phyloP scores from a whole-genome alignment of 2,113 vertebrate species.

The human region GRCh38 chr9:122987001-122987500 shows the following conservation, averaged over 20 bases:
- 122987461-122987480: neutral
- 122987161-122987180: neutral
- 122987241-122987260: neutral
- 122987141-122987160: neutral
- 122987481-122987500: neutral
- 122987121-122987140: too few species aligned
- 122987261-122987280: constrained; percentile 6
- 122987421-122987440: neutral
- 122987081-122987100: neutral
- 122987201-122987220: constrained; percentile 10
- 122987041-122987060: neutral
- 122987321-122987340: neutral
- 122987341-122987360: neutral
- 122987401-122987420: neutral
- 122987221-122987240: neutral
- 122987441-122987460: neutral
- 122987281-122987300: neutral
- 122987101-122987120: neutral
- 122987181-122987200: neutral
- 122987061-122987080: neutral
- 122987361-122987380: neutral
- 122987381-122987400: neutral
- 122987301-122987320: neutral
- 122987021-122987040: neutral
- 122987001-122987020: neutral